phyloP scores from a whole-genome alignment of 2,113 vertebrate genomes.

The Callithrix jacchus region DNA sequence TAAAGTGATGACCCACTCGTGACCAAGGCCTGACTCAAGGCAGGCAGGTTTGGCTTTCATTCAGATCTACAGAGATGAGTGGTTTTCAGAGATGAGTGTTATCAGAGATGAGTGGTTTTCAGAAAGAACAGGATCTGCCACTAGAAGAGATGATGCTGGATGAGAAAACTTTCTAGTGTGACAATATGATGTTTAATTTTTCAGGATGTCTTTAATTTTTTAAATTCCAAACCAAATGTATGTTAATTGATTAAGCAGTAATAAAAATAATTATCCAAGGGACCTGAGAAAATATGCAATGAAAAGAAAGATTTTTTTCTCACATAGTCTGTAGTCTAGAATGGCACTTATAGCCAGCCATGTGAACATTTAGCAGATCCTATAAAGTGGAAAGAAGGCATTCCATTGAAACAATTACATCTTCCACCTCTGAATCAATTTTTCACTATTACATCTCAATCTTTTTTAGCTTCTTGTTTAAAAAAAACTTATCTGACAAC shows the following conservation, averaged over 20 bases:
- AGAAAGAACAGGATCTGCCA: fast-evolving
- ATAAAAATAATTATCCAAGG: not conserved
- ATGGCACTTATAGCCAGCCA: not conserved
- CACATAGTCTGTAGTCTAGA: not conserved
- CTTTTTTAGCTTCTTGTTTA: not conserved
- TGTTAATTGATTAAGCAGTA: not conserved
- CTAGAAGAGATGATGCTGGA: not conserved
- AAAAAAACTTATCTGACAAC: not conserved
- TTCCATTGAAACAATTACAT: not conserved
- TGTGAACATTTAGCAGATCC: not conserved
- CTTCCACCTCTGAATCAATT: not conserved
- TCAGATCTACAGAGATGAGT: not conserved
- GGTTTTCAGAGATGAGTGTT: not conserved
- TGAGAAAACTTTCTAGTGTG: not conserved
- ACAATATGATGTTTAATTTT: not conserved
- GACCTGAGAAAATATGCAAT: not conserved
- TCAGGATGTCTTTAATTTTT: not conserved
- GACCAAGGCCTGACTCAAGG: not conserved
- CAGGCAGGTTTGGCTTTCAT: not conserved
- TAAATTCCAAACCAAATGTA: not conserved
- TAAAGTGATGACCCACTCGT: not conserved
- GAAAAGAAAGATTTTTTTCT: not conserved
- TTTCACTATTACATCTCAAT: not conserved
- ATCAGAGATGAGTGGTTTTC: not conserved
- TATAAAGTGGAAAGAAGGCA: not conserved